These are phyloP conservation scores for Lymantria monacha DNA, from an alignment of 2,888 invertebrate species.

Conservation along the genomic window DNA sequence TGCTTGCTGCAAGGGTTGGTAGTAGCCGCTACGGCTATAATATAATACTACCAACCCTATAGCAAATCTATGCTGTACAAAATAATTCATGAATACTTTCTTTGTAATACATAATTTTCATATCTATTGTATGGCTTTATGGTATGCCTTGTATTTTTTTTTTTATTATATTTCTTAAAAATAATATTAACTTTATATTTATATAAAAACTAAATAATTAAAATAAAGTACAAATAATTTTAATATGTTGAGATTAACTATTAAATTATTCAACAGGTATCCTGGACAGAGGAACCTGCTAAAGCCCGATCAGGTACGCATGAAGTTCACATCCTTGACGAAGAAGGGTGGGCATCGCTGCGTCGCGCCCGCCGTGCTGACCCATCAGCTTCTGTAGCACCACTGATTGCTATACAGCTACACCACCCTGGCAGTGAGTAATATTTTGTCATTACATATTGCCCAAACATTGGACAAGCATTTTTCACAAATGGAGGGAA, in stretches of 20 bases:
- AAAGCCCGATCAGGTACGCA: constrained; percentile 92
- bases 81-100: too few relatives aligned
- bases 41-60: too few relatives aligned
- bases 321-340: constrained; percentile 91
- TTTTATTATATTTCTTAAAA: too few relatives aligned
- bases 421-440: constrained; percentile 75
- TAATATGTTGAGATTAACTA: neutral
- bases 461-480: neutral
- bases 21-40: too few relatives aligned
- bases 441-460: neutral
- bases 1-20: too few relatives aligned
- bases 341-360: constrained; percentile 94
- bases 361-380: constrained; percentile 90
- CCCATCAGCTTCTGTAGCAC: constrained; percentile 85
- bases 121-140: too few relatives aligned
- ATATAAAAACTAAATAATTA: neutral
- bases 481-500: neutral
- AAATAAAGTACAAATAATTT: neutral
- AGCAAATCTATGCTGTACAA: too few relatives aligned
- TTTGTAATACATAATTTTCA: too few relatives aligned
- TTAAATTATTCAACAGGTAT: constrained; percentile 86
- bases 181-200: too few relatives aligned
- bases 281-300: constrained; percentile 95
- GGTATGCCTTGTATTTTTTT: too few relatives aligned
- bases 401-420: constrained; percentile 86